Percentiles rank a stretch among this genome's conserved stretches.
Conservation (phyloP, 1,140 invertebrate genomes). For the Drosophila ficusphila region DNA sequence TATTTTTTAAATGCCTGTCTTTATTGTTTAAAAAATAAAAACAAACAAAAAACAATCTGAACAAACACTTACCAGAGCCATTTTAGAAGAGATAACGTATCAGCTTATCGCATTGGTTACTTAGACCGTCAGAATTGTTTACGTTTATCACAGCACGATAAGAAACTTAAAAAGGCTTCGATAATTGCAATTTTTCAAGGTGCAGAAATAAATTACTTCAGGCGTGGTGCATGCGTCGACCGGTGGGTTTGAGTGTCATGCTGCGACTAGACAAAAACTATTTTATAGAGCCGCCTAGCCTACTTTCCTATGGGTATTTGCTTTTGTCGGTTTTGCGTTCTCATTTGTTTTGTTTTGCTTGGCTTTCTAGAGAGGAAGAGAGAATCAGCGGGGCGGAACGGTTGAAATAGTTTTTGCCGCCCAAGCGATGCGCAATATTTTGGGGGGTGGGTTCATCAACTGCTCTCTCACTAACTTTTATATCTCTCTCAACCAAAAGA, state of each 20-base stretch:
- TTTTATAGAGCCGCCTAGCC: conserved; percentile 55
- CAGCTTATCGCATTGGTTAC: conserved; percentile 19
- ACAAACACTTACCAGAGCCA: conserved; percentile 52
- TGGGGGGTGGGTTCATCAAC: conserved; percentile 18
- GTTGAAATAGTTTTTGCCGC: conserved; percentile 23
- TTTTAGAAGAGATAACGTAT: conserved; percentile 39
- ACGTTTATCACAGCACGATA: conserved; percentile 3
- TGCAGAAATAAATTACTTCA: conserved; percentile 2
- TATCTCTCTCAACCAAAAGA: neutral
- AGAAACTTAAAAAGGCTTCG: conserved; percentile 1
- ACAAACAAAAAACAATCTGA: neutral
- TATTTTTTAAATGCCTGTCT: too few relatives aligned
- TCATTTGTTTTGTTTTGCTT: conserved; percentile 62
- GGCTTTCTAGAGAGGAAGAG: conserved; percentile 38
- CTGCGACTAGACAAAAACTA: conserved; percentile 48
- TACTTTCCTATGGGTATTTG: conserved; percentile 54
- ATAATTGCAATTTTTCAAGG: neutral
- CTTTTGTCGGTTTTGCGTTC: conserved; percentile 11
- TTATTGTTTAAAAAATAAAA: too few relatives aligned
- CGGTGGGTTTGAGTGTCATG: conserved; percentile 49
- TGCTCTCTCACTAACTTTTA: neutral
- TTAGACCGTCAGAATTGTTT: neutral
- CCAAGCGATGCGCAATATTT: conserved; percentile 38
- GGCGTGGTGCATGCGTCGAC: conserved; percentile 6
- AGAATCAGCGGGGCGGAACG: conserved; percentile 28